These are phyloP conservation scores for Eilema caniola DNA, from an alignment of 2,888 invertebrate species.

Conservation along the genomic window DNA sequence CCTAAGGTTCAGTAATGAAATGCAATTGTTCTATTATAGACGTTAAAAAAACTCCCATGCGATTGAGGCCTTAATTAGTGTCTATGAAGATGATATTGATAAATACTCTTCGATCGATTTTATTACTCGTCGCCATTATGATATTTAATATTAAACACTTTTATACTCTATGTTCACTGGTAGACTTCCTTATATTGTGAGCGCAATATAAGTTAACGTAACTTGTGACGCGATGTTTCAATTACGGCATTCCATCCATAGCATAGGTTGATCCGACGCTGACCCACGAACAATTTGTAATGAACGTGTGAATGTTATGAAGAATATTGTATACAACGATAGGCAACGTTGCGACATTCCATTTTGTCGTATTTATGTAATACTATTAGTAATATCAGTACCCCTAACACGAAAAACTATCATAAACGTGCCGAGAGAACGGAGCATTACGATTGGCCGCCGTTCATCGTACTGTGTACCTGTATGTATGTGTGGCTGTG, in stretches of 20 bases:
- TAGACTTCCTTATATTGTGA: conserved; percentile 62
- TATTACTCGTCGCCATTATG: conserved; percentile 54
- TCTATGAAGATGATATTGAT: conserved; percentile 29
- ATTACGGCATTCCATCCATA: conserved; percentile 71
- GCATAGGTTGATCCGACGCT: conserved; percentile 40
- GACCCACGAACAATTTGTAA: conserved; percentile 39
- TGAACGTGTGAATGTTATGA: conserved; percentile 35
- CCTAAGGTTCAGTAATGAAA: too few species aligned
- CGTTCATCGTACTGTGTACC: too few species aligned
- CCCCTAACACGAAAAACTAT: too few species aligned
- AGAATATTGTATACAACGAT: conserved; percentile 59
- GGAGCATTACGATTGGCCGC: too few species aligned
- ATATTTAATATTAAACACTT: conserved; percentile 46
- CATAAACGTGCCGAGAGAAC: too few species aligned
- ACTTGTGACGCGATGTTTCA: conserved; percentile 47
- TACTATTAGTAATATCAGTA: conserved; percentile 30
- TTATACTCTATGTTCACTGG: conserved; percentile 31
- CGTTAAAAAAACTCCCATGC: too few species aligned
- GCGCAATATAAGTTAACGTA: conserved; percentile 62
- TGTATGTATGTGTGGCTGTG: too few species aligned
- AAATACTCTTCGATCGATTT: conserved; percentile 39
- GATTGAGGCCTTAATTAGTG: conserved; percentile 4
- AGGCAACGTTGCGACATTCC: conserved; percentile 64
- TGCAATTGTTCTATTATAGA: too few species aligned
- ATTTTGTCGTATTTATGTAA: conserved; percentile 42